A percentile compares a stretch with the other conserved stretches of the same genome.
phyloP scores from a whole-genome alignment of 2,888 invertebrate species.

The Trimorus sp. region DNA sequence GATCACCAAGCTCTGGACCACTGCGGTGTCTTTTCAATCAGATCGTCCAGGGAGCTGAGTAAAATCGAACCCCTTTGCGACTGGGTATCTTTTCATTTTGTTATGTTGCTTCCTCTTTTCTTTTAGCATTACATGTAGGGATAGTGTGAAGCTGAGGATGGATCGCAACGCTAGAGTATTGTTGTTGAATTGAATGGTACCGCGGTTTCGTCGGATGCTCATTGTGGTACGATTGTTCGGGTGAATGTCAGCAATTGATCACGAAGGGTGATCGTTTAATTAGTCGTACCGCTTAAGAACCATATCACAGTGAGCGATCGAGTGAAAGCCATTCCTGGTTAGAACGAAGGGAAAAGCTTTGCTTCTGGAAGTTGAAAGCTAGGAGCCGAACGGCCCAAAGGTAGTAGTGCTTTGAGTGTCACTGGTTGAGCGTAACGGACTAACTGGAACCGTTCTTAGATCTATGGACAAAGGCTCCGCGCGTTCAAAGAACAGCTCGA shows the following conservation, averaged over 20 bases:
- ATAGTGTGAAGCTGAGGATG: constrained; percentile 30
- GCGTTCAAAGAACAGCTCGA: constrained; percentile 92
- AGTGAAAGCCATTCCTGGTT: constrained; percentile 35
- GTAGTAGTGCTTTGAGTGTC: constrained; percentile 39
- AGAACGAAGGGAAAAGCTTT: constrained; percentile 18
- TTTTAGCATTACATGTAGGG: constrained; percentile 41
- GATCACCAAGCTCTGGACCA: constrained; percentile 42
- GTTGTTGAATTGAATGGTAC: constrained; percentile 70
- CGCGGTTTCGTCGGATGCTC: constrained; percentile 67
- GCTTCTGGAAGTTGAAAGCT: constrained; percentile 75
- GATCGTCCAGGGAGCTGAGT: neutral
- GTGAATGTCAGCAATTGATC: too few species aligned
- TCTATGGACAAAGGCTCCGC: constrained; percentile 92
- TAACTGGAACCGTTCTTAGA: constrained; percentile 87
- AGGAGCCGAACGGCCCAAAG: constrained; percentile 63
- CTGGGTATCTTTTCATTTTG: constrained; percentile 25
- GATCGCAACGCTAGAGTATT: constrained; percentile 60
- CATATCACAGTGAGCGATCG: constrained; percentile 74
- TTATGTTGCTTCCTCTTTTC: constrained; percentile 44
- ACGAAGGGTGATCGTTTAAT: too few species aligned
- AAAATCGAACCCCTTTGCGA: constrained; percentile 16
- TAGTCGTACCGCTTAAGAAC: too few species aligned
- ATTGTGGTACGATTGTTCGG: constrained; percentile 66
- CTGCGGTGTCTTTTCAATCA: neutral
- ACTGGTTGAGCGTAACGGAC: constrained; percentile 82